Base-by-base conservation (phyloP, 2,113 vertebrate species). In the Gallinago media region DNA sequence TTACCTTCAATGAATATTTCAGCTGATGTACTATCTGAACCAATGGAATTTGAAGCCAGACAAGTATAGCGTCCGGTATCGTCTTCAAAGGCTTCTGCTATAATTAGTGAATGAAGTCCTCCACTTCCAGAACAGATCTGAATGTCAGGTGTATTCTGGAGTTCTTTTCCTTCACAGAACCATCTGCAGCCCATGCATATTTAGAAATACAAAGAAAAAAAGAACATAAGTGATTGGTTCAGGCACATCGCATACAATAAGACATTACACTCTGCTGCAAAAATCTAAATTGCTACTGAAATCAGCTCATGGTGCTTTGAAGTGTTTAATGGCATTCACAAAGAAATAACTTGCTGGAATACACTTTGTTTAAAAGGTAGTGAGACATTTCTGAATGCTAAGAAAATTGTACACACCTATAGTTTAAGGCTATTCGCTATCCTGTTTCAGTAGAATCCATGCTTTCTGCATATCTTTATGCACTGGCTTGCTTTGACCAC, bases 1-100 rank as follows among this genome's bases (percentile, higher is more conserved):
- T 97, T 97, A 99, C 99, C 99, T 99, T 99, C 99, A 12, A 99
- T 98, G 97, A 99, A 99, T 91, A 99, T 98, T 98, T 99, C 99
- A 8, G 99, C 99, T 15, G 99, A 99, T 11, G 99, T 99, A 17
- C 98, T 99, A 93, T 99, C 99, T 11, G 99, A 99, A 62, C 99
- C 99, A 5, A 99, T 92, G 34, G 98, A 97, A 98, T 99, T 99
- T 70, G 99, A 98, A 32, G 99, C 99, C 92, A 99, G 98, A 58
- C 99, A 99, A 96, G 99, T 99, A 91, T 99, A 99, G 55, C 99
- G 99, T 12, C 99, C 99, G 3, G 99, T 99, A 97, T 99, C 99
- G 98, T 99, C 99, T 97, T 99, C 99, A 66, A 99, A 99, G 92
- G 99, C 99, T 96, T 99, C 99, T 4, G 98, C 75, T n/a, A 99